Evolutionary conservation across 1,140 invertebrate species (phyloP).

Genomic region (Hylyphantes graminicola): DNA sequence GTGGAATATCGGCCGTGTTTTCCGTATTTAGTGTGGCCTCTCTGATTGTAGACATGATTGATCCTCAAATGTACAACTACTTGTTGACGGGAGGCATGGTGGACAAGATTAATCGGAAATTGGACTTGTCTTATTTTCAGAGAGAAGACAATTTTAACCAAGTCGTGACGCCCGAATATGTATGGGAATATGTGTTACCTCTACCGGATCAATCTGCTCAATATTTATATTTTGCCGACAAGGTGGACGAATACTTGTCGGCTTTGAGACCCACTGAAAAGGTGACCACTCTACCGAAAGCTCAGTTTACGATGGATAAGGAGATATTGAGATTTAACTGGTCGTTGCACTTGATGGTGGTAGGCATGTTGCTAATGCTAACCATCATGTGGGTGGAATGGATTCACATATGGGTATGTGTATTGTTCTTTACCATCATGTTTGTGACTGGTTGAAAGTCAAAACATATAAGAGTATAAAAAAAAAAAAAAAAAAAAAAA

Average conservation of each 20-base stretch:
- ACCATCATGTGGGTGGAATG: background rate
- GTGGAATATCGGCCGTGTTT: background rate
- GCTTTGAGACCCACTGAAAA: background rate
- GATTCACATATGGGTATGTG: background rate
- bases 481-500: slow-evolving; percentile 2
- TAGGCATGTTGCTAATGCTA: background rate
- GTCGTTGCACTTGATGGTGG: background rate
- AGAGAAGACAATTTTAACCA: background rate
- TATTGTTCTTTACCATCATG: background rate
- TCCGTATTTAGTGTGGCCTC: background rate
- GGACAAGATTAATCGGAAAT: background rate
- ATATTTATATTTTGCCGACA: background rate
- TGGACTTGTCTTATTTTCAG: background rate
- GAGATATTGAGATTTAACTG: background rate
- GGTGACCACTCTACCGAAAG: too few relatives aligned
- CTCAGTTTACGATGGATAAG: background rate
- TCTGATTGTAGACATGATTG: background rate
- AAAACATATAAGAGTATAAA: background rate
- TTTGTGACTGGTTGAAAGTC: too few relatives aligned
- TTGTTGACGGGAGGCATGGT: background rate
- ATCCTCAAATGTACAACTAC: background rate
- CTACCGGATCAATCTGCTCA: background rate
- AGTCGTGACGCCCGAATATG: background rate
- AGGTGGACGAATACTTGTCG: background rate
- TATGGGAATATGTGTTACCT: background rate